phyloP scores from a whole-genome alignment of 1,140 invertebrate species.

The Liolophura sinensis region DNA sequence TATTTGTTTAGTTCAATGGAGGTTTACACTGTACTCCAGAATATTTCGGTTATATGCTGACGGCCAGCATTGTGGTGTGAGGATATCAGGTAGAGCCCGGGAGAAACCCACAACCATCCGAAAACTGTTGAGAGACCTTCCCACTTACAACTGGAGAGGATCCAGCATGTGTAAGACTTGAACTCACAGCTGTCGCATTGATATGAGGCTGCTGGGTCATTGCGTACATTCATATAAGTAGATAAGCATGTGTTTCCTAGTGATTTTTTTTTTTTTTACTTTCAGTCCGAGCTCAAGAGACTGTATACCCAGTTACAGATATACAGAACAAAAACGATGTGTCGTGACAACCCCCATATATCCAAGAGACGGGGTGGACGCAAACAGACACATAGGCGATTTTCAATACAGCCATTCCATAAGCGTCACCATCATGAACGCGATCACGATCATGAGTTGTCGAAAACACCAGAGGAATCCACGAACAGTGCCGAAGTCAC shows the following conservation, averaged over 20 bases:
- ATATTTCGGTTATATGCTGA: no score
- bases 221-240: not conserved
- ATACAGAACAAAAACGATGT: slow-evolving; percentile 85
- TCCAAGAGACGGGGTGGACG: slow-evolving; percentile 88
- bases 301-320: slow-evolving; percentile 84
- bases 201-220: no score
- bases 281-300: slow-evolving; percentile 82
- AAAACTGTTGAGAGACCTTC: no score
- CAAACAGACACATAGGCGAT: slow-evolving; percentile 86
- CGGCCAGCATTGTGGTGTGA: no score
- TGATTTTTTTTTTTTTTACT: slow-evolving; percentile 18
- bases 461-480: slow-evolving; percentile 62
- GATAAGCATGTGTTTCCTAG: not conserved
- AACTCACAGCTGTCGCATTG: no score
- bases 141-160: no score
- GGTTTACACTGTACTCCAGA: no score
- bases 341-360: slow-evolving; percentile 94
- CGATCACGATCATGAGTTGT: slow-evolving; percentile 55
- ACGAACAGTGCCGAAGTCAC: slow-evolving; percentile 57
- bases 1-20: no score
- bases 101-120: no score
- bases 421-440: slow-evolving; percentile 57
- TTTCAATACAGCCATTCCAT: slow-evolving; percentile 73
- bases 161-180: no score
- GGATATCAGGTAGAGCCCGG: no score